Percentiles rank a stretch among this genome's conserved stretches.
These are phyloP conservation scores for Gracilinanus agilis DNA, from an alignment of 2,113 vertebrate species.

Conservation along the genomic window DNA sequence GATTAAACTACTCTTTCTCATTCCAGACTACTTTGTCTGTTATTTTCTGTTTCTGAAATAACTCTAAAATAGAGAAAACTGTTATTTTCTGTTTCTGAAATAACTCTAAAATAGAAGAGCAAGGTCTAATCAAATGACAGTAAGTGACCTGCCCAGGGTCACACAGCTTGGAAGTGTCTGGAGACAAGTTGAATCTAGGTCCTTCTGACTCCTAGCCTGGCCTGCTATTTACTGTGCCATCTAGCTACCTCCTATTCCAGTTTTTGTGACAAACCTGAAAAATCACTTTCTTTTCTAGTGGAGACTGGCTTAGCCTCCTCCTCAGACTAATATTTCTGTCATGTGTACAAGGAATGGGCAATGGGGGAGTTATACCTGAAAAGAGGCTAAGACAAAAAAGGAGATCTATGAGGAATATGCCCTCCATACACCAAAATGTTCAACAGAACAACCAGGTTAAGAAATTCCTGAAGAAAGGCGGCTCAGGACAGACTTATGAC, in stretches of 20 bases:
- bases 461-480: neutral
- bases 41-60: too few species aligned
- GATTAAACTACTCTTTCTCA: neutral
- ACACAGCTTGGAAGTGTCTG: too few species aligned
- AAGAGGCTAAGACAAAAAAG: slow-evolving; percentile 39
- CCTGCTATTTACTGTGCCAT: too few species aligned
- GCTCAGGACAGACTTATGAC: neutral
- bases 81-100: too few species aligned
- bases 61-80: too few species aligned
- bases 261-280: slow-evolving; percentile 22
- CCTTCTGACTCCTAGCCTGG: too few species aligned
- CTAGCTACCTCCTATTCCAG: neutral
- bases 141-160: too few species aligned
- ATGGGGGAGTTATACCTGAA: slow-evolving; percentile 47
- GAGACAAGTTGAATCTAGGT: too few species aligned
- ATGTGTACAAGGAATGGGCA: neutral
- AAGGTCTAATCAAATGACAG: too few species aligned
- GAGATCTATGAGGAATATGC: neutral
- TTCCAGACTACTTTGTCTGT: neutral
- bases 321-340: slow-evolving; percentile 36
- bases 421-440: neutral
- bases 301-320: slow-evolving; percentile 32
- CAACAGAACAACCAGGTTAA: neutral
- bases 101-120: too few species aligned
- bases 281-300: slow-evolving; percentile 51